Evolutionary conservation across 2,113 vertebrate genomes (phyloP).

Genomic region (Tretioscincus oriximinensis): DNA sequence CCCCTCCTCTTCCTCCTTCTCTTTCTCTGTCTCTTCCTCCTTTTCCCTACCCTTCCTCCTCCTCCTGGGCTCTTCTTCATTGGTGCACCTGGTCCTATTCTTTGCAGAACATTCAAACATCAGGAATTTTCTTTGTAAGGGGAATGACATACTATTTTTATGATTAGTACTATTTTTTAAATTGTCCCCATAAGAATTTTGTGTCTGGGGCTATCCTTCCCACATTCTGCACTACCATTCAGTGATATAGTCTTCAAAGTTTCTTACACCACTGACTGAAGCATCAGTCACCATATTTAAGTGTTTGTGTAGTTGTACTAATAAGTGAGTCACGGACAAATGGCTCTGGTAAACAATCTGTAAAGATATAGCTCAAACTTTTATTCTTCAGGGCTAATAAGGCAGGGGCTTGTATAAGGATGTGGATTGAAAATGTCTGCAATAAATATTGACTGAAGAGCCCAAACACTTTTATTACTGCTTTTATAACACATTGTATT

Average conservation of each 20-base stretch:
- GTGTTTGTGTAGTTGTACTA: background rate
- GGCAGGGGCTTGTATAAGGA: constrained; percentile 3
- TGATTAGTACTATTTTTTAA: no score
- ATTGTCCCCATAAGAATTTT: no score
- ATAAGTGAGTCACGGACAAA: accelerated
- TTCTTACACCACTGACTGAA: background rate
- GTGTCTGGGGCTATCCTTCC: no score
- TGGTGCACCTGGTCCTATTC: no score
- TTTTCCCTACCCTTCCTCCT: no score
- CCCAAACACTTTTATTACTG: background rate
- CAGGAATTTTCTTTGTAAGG: no score
- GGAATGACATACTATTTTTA: no score
- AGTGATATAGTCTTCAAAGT: background rate
- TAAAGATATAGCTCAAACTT: background rate
- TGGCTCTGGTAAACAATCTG: background rate
- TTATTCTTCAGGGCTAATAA: background rate
- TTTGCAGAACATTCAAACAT: no score
- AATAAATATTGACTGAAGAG: constrained; percentile 7
- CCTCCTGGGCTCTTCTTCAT: no score
- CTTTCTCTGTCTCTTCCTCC: no score
- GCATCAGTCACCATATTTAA: constrained; percentile 2
- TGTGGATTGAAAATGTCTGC: constrained; percentile 18
- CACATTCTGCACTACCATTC: no score
- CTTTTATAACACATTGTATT: constrained; percentile 3
- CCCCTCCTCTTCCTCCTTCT: no score